These are phyloP conservation scores for Falco rusticolus DNA, from an alignment of 2,797 vertebrate species.

Conservation along the genomic window DNA sequence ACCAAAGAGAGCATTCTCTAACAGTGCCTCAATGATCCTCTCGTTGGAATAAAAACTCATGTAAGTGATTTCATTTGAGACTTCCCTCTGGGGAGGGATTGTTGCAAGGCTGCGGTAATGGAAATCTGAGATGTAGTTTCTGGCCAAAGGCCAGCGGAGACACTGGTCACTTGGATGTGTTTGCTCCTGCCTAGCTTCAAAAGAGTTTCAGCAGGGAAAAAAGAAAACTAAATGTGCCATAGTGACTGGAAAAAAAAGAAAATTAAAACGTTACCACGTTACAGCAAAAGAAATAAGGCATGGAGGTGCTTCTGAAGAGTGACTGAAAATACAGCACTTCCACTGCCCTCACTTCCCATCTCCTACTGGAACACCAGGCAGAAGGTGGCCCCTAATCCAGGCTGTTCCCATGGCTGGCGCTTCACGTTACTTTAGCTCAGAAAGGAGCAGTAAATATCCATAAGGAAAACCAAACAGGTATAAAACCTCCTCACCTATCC, in stretches of 20 bases:
- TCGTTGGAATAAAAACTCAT: background rate
- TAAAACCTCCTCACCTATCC: background rate
- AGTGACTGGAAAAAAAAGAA: slow-evolving; percentile 5
- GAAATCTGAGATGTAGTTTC: slow-evolving; percentile 5
- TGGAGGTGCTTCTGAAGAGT: background rate
- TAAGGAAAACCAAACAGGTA: background rate
- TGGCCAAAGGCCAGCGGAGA: slow-evolving; percentile 17
- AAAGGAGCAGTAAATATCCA: background rate
- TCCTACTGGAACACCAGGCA: background rate
- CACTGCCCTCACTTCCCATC: background rate
- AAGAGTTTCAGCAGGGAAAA: background rate
- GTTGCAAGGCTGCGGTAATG: background rate
- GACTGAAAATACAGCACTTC: background rate
- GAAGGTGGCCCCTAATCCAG: background rate
- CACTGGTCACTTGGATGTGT: background rate
- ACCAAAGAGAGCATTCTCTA: background rate
- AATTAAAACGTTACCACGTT: background rate
- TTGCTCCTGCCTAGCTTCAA: background rate
- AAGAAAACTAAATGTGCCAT: background rate
- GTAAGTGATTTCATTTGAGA: background rate
- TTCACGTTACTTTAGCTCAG: background rate
- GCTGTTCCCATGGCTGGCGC: background rate
- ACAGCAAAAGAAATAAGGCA: background rate
- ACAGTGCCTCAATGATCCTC: background rate
- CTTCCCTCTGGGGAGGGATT: background rate